Conservation (phyloP, 2,797 vertebrate species). For the Aphelocoma californica region DNA sequence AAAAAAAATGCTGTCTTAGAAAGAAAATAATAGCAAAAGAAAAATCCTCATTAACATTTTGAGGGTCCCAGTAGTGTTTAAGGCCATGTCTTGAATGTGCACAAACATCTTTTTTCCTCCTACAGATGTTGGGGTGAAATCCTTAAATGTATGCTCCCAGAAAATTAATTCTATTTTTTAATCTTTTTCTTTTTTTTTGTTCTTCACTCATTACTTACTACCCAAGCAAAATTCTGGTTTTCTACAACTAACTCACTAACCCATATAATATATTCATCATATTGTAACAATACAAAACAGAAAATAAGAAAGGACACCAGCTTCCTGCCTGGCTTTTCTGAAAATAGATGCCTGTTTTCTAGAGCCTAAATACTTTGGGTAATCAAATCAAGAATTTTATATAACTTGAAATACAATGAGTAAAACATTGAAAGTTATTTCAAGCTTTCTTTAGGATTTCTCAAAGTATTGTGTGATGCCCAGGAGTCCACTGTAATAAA, state of each 20-base stretch:
- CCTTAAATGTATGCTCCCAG: background rate
- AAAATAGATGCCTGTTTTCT: background rate
- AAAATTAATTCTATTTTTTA: background rate
- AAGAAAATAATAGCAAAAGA: background rate
- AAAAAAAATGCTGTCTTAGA: background rate
- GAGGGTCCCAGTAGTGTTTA: background rate
- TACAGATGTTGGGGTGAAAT: background rate
- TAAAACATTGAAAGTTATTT: background rate
- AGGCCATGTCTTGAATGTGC: background rate
- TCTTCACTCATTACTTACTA: background rate
- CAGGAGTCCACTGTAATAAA: background rate
- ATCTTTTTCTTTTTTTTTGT: background rate
- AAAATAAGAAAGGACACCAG: background rate
- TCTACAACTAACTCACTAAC: background rate
- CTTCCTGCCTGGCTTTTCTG: background rate
- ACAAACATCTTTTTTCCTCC: background rate
- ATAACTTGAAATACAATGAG: background rate
- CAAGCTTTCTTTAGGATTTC: background rate
- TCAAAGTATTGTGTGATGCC: background rate
- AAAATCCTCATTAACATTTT: background rate
- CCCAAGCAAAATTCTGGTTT: background rate
- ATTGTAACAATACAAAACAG: background rate
- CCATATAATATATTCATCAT: background rate
- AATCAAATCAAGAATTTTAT: background rate
- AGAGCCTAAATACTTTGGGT: background rate